Evolutionary conservation across 2,888 invertebrate species (phyloP), one percentile per base, ranked within the genome.

Genomic region (Trilocha varians): DNA sequence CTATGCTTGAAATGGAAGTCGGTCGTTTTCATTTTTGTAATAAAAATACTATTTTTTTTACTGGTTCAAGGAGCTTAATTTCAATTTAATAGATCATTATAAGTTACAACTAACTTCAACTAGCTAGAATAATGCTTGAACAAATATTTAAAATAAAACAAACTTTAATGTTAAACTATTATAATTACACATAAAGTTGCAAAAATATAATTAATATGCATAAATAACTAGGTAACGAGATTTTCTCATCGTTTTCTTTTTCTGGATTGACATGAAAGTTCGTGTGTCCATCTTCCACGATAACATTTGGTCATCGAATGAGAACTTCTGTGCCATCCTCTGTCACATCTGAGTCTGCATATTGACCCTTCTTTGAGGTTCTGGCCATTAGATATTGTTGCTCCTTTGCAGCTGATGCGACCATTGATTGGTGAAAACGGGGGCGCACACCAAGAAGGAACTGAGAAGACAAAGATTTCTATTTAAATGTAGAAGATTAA

Each of bases 351-450:
- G 2, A 80, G 57, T 6, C 76, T 70, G 45, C 85, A 85, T 11
- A 61, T 70, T 0, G 84, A 61, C 3, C 83, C 83, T 51, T 85
- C 83, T 2, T 53, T 53, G 2, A 84, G 53, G 0, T 70, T 66
- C 17, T 49, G 42, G 3, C 56, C 56, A 3, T 50, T 50, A 1
- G 50, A 48, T 6, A 55, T 50, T 3, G 70, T 59, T 13, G 57
- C 39, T 0, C 78, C 78, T 44, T 70, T 76, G 48, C 84, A 84
- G 47, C 69, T 78, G 6, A 84, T 48, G 13, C 58, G 62, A 1
- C 84, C 83, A 35, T 74, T 60, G 1, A 69, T 63, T 1, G 79
- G 78, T 0, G 74, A 71, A 1, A 60, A 44, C 1, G 70, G 69
- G 0, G 66, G 57, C 14, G 58, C 47, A 49, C 84, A 84, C 74